Base-by-base conservation (phyloP, 2,888 invertebrate genomes). In the Apocheima hispidaria region DNA sequence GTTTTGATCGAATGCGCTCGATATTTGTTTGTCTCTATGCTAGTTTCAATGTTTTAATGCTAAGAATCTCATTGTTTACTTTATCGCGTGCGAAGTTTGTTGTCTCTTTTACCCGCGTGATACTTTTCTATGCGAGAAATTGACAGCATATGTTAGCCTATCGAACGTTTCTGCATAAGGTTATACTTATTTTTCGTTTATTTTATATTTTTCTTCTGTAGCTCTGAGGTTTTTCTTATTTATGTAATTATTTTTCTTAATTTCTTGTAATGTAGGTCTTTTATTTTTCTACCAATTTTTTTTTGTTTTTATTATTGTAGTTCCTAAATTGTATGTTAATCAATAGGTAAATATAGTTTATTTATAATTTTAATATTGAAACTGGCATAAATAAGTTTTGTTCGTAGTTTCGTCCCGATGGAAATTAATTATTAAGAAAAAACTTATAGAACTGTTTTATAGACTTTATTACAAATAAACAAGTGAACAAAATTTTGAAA, bases 281-380 rank as follows among this genome's bases (percentile, higher is more conserved):
- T 14, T 49, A 36, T 48, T 30, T 20, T 35, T 14, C 35, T 35
- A 49, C 49, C 23, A 49, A 14, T n/a, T 21, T 46, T 18, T 26
- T 4, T 48, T 30, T 33, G 4, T 23, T 26, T 14, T 23, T 23
- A 12, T 41, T 21, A 33, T 20, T 33, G 16, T 48, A 23, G 38
- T 52, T 52, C 40, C 52, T 52, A 46, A 38, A 16, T 10, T n/a
- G 48, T 30, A 48, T 16, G 10, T 43, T 35, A 21, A 9, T 28
- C 46, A 6, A 23, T 49, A 40, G 9, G 3, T 40, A 40, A 4
- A 28, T 7, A 4, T 38, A 21, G 5, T 43, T 60, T 44, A 41
- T 49, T 49, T 10, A 28, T 54, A 30, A 57, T 54, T 40, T 33
- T 26, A 58, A 58, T 68, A 70, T 71, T 75, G 73, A 70, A 71